Base-by-base conservation (phyloP, 1,140 invertebrate genomes). In the Ips typographus region DNA sequence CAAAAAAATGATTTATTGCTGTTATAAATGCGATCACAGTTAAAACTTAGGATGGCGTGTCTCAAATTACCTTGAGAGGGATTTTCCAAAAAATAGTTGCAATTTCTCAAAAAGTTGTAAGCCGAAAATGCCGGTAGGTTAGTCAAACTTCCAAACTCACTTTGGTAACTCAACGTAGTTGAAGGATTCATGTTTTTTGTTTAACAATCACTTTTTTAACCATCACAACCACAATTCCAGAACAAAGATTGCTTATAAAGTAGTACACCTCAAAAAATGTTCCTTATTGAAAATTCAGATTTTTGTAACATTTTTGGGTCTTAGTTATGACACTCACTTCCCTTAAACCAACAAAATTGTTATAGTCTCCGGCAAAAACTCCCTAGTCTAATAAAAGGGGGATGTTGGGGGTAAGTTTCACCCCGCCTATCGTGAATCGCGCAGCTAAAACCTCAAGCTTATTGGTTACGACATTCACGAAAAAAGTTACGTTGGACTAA, bases 101-200 rank as follows among this genome's bases (percentile, higher is more conserved):
- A 80, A 72, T 78, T 80, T 56, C 74, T 74, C 53, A 80, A 65
- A 36, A 80, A 70, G 70, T 75, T 77, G 67, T 79, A 78, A 4
- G 78, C 75, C 1, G 78, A 77, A 70, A 80, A 80, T 0, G 77
- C 71, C n/a, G 75, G 74, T 36, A 78, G 22, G 22, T 53, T 62
- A 8, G 57, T 62, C 60, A 53, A 56, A 71, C 65, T 39, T 58
- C 47, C 67, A 2, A 36, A 36, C 7, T 4, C 7, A 38, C 38
- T 56, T 56, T 39, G 36, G 7, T 7, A 56, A 36, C 6, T 58
- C 67, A 60, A 70, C 22, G 22, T 22, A 22, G 22, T 22, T 22
- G 22, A 22, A 22, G 22, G 22, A 22, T 22, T 22, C 22, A 22
- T 22, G 22, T 22, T 22, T 22, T 22, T 22, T 22, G 22, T 22